Evolutionary conservation across 2,113 vertebrate genomes (phyloP).

Genomic region (Podilymbus podiceps): DNA sequence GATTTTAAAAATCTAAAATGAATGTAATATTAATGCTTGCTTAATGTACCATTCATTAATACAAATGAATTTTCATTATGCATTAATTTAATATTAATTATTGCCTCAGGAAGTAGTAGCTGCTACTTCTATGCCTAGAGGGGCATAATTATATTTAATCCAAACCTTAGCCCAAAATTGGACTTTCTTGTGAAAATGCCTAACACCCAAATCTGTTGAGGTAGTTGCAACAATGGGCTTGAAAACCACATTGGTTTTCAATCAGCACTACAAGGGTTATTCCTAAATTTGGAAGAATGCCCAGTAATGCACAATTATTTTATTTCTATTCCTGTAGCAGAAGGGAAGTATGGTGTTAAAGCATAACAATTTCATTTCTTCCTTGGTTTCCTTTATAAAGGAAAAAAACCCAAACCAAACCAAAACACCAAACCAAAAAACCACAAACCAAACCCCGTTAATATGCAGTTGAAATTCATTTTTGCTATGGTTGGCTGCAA

Average conservation of each 20-base stretch:
- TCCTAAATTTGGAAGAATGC: background rate
- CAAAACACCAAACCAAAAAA: too few relatives aligned
- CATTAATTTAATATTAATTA: slow-evolving; percentile 43
- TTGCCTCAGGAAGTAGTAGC: background rate
- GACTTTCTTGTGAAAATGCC: background rate
- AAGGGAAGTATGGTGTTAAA: background rate
- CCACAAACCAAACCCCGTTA: background rate
- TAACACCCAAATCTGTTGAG: background rate
- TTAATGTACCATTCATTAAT: slow-evolving; percentile 46
- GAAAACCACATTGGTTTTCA: background rate
- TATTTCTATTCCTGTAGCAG: background rate
- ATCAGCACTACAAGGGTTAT: too few relatives aligned
- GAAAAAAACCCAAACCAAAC: too few relatives aligned
- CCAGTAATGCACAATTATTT: background rate
- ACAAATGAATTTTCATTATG: slow-evolving; percentile 37
- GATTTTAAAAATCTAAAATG: background rate
- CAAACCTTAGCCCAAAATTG: background rate
- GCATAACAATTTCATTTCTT: background rate
- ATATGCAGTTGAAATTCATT: background rate
- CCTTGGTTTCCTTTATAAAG: background rate
- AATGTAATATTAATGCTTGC: background rate
- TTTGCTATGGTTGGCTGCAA: background rate
- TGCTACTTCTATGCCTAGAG: background rate
- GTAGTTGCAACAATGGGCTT: background rate
- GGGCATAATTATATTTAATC: background rate